A percentile compares a stretch with the other conserved stretches of the same genome.
These are phyloP conservation scores for Hipparchia sbordonii DNA, from an alignment of 2,888 invertebrate species.

Conservation along the genomic window DNA sequence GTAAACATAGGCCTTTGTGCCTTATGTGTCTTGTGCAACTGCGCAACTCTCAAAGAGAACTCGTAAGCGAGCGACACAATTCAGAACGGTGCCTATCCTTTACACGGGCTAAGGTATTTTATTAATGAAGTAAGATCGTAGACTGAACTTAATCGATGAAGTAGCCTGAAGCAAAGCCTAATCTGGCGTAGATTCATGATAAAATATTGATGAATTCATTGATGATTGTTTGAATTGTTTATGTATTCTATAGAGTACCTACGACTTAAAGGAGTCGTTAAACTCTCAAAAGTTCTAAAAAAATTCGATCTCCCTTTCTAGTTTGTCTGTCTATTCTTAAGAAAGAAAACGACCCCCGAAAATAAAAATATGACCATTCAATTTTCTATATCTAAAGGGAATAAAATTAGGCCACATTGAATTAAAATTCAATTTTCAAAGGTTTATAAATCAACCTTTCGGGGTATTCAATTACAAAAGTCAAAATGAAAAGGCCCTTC, in stretches of 20 bases:
- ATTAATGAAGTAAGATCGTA: background rate
- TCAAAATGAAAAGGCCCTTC: constrained; percentile 26
- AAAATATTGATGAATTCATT: too few species aligned
- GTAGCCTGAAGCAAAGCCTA: too few species aligned
- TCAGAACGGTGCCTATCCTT: background rate
- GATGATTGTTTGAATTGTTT: too few species aligned
- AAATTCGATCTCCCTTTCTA: too few species aligned
- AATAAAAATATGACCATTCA: too few species aligned
- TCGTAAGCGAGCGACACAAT: constrained; percentile 15
- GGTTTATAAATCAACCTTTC: constrained; percentile 29
- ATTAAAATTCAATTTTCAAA: constrained; percentile 29
- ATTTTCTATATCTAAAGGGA: constrained; percentile 19
- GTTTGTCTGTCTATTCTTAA: too few species aligned
- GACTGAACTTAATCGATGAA: too few species aligned
- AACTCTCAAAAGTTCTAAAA: too few species aligned
- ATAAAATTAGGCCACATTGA: constrained; percentile 28
- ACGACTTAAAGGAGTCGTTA: too few species aligned
- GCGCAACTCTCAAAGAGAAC: constrained; percentile 20
- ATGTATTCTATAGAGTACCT: too few species aligned
- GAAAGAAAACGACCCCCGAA: too few species aligned
- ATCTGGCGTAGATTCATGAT: too few species aligned
- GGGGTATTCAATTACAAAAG: constrained; percentile 19
- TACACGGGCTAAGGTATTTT: background rate
- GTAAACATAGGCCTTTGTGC: constrained; percentile 27
- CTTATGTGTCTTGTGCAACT: constrained; percentile 11